phyloP scores from a whole-genome alignment of 2,888 invertebrate species.

The Heliconius erato region DNA sequence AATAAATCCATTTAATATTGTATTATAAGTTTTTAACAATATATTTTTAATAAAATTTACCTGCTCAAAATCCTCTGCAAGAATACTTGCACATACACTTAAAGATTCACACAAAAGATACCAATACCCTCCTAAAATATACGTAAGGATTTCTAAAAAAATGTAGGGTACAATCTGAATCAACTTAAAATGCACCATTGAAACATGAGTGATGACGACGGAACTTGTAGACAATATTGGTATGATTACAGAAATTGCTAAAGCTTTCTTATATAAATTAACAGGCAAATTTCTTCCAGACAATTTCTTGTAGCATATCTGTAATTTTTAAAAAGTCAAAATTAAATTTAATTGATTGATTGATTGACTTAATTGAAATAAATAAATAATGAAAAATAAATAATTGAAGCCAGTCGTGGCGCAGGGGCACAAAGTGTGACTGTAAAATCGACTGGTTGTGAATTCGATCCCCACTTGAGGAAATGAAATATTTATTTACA shows the following conservation, averaged over 20 bases:
- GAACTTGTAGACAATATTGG: constrained; percentile 87
- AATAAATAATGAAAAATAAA: too few relatives aligned
- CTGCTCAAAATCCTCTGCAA: constrained; percentile 89
- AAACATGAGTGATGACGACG: constrained; percentile 89
- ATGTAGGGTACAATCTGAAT: constrained; percentile 89
- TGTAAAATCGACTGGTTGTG: too few relatives aligned
- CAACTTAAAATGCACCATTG: constrained; percentile 89
- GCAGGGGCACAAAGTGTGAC: too few relatives aligned
- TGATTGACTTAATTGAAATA: background rate
- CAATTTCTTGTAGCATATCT: constrained; percentile 87
- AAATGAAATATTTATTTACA: too few relatives aligned
- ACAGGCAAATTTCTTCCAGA: constrained; percentile 86
- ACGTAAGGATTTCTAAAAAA: constrained; percentile 89
- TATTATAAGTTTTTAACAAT: too few relatives aligned
- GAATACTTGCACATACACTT: constrained; percentile 87
- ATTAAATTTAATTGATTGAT: background rate
- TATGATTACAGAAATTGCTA: constrained; percentile 85
- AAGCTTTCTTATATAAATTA: constrained; percentile 85
- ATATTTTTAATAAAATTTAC: constrained; percentile 60
- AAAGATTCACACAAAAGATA: constrained; percentile 88
- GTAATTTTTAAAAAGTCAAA: constrained; percentile 52
- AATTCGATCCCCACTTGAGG: too few relatives aligned
- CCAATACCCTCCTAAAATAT: constrained; percentile 90
- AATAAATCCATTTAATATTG: too few relatives aligned
- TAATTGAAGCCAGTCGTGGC: too few relatives aligned